A percentile compares a stretch with the other conserved stretches of the same genome.
These are phyloP conservation scores for Sander lucioperca DNA, from an alignment of 2,113 vertebrate species.

Conservation along the genomic window DNA sequence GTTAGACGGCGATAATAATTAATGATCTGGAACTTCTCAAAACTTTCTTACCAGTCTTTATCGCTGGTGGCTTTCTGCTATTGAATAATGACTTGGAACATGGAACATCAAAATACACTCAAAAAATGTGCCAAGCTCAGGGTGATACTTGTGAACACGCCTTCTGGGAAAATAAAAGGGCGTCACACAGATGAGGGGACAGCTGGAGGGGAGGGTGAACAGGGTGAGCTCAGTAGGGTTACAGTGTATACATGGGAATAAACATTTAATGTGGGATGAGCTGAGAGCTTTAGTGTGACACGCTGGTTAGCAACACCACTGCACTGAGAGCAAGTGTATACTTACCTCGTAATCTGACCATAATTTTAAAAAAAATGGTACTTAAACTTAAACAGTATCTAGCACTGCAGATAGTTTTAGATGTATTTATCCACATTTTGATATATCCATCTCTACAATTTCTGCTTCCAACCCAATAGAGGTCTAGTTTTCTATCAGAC, in stretches of 20 bases:
- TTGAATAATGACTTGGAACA: background rate
- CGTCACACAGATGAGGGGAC: constrained; percentile 12
- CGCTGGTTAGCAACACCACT: background rate
- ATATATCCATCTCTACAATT: background rate
- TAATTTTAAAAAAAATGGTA: background rate
- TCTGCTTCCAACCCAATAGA: background rate
- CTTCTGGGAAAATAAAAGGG: constrained; percentile 2
- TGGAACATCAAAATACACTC: background rate
- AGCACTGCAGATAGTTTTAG: background rate
- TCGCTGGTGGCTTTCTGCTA: background rate
- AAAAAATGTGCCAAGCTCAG: constrained; percentile 19
- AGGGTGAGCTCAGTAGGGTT: background rate
- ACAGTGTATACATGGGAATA: background rate
- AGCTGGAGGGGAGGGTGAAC: constrained; percentile 11
- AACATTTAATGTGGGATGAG: background rate
- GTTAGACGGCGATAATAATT: background rate
- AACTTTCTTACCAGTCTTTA: background rate
- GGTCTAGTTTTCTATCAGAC: too few relatives aligned
- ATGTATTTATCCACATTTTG: background rate
- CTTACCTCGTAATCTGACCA: background rate
- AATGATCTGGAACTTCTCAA: background rate
- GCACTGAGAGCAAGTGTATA: background rate
- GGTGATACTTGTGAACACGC: constrained; percentile 46
- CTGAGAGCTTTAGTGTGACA: constrained; percentile 3
- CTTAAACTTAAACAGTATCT: background rate